These are phyloP conservation scores for Ophioderma brevispina DNA, from an alignment of 35 echinoderm and acorn worm genomes.

Conservation along the genomic window DNA sequence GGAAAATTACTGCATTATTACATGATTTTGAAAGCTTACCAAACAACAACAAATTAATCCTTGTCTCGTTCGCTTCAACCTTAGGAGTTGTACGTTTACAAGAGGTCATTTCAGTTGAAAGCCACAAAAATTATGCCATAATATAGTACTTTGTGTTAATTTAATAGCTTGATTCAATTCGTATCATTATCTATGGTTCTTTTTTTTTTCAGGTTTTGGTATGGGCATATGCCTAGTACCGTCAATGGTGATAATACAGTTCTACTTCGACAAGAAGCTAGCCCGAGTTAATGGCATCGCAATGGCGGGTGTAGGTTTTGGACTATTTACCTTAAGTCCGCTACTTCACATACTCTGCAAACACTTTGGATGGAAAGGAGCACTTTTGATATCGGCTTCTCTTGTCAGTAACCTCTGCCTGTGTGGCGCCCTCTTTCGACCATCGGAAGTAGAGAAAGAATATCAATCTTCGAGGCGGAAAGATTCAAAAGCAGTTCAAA, in stretches of 20 bases:
- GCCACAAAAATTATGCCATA: no score
- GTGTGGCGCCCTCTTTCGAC: constrained; percentile 17
- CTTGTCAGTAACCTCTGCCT: constrained; percentile 15
- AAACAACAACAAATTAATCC: no score
- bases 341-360: constrained; percentile 32
- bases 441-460: neutral
- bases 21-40: no score
- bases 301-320: constrained; percentile 58
- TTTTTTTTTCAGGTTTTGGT: constrained; percentile 46
- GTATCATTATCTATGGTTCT: no score
- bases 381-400: constrained; percentile 37
- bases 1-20: no score
- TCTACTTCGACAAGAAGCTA: constrained; percentile 54
- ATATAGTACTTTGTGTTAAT: no score
- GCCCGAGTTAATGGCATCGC: constrained; percentile 59
- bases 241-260: constrained; percentile 31
- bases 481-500: neutral
- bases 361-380: constrained; percentile 61
- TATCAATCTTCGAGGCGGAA: neutral
- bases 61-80: no score
- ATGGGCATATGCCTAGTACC: constrained; percentile 42
- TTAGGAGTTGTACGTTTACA: no score
- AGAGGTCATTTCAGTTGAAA: no score
- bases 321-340: constrained; percentile 43
- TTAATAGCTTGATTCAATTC: no score